Evolutionary conservation across 2,113 vertebrate species (phyloP), one percentile per base, ranked within the genome.

Genomic region (Gambusia affinis): DNA sequence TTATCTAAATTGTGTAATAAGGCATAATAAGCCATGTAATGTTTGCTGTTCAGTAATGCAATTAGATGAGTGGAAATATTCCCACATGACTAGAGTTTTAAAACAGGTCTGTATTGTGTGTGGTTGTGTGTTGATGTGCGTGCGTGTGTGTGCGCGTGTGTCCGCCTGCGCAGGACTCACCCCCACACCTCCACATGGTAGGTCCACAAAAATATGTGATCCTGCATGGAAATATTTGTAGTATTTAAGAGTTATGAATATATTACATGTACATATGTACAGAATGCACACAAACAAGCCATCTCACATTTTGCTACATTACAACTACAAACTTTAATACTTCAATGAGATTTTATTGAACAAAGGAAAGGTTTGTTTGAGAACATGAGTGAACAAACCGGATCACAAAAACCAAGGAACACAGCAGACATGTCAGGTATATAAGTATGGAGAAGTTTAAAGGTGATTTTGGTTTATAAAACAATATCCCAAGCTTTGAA

Each of bases 131-230:
- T 62, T 51, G 31, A 31, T 71, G 60, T 67, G 62, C 64, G 67
- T 37, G 27, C 12, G 62, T 39, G 61, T 60, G 44, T 2, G 15
- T 44, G 14, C 4, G 42, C 6, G 12, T 42, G 42, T 44, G 60
- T 67, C 54, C 64, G 63, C 14, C 44, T 51, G 27, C 19, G 39
- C 19, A 19, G 29, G 65, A 95, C 97, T 96, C 89, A 99, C 97
- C 95, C 97, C 97, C 63, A 97, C 91, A 47, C 97, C 97, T 80
- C 97, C 97, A 24, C 97, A 98, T 65, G 97, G 96, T 81, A 98
- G 89, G 95, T 95, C 96, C 80, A 97, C 94, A 64, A 97, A 96
- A 85, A 95, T 93, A 86, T 97, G 95, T 1, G 95, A 94, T 86
- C 96, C 97, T 99, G 94, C 0, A 60, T 77, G 67, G 78, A 83